Evolutionary conservation across 2,113 vertebrate species (phyloP).

Genomic region (Eonycteris spelaea): DNA sequence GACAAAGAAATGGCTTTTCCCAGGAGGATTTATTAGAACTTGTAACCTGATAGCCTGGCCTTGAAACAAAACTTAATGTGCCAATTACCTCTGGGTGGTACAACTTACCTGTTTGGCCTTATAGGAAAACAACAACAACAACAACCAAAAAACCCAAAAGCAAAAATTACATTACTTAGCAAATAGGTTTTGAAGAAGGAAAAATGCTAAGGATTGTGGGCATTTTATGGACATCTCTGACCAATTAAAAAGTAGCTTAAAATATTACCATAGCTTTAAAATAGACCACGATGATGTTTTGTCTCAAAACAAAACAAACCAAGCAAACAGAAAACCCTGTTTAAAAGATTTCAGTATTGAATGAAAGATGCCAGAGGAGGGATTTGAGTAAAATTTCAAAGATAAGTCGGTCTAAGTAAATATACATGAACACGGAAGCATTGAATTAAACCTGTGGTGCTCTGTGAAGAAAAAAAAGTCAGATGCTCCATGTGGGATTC

Average conservation of each 20-base stretch:
- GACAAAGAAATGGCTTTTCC: constrained; percentile 48
- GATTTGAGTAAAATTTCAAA: not conserved
- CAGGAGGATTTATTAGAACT: not conserved
- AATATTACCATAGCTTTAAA: not conserved
- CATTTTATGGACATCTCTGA: not conserved
- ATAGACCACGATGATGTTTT: not conserved
- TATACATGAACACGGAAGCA: not conserved
- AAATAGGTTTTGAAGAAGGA: constrained; percentile 7
- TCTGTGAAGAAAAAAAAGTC: not conserved
- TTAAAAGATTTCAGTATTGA: constrained; percentile 1
- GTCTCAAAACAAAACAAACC: constrained; percentile 1
- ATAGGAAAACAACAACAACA: not conserved
- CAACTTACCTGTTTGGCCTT: not conserved
- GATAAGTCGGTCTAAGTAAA: constrained; percentile 21
- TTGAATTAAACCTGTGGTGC: not conserved
- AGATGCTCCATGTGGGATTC: constrained; percentile 26
- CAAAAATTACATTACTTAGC: not conserved
- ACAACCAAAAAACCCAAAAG: not conserved
- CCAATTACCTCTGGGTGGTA: constrained; percentile 28
- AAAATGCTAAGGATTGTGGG: not conserved
- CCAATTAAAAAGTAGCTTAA: not conserved
- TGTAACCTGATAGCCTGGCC: constrained; percentile 15
- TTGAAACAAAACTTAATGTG: constrained; percentile 42
- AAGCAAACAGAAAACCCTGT: not conserved
- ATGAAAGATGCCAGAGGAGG: not conserved